Base-by-base conservation (phyloP, 2,797 vertebrate genomes). In the Ciconia nigra region DNA sequence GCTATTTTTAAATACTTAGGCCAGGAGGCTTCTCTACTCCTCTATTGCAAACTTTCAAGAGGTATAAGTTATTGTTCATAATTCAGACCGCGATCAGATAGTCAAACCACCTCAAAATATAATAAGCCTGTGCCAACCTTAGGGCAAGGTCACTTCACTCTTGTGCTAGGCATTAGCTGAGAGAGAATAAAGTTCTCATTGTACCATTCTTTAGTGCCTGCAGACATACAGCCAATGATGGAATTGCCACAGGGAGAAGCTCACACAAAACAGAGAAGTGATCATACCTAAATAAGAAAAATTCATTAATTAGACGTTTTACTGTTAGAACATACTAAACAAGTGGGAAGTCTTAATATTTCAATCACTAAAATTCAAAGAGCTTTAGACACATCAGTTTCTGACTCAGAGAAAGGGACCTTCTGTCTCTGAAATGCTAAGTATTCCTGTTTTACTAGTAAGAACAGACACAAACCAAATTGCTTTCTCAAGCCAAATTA, bases 231-330 rank as follows among this genome's bases (percentile, higher is more conserved):
- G 99, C 99, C 91, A 99, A 78, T 8, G 99, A 99, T 0, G 99
- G 99, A 72, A 99, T 97, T 14, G 98, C 99, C 91, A 99, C 98
- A 0, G 99, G 99, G 66, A 99, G 98, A 93, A 99, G 98, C 97
- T 99, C 99, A 70, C 99, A 99, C 91, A 99, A 98, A 95, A 99
- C 99, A 0, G 99, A 99, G 96, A 99, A 98, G 94, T 99, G 99
- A 93, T 99, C 99, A 21, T 99, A 99, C 97, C 99, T 99, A 59
- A 1, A 7, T 18, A 78, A 89, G 52, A 93, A 83, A 94, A 90
- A 55, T 35, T n/a, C 14, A 42, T 49, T 71, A 59, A 47, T 91
- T 49, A 76, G 51, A 44, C 13, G 20, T 41, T 66, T 70, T 14
- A 65, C 39, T 46, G 17, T 35, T 28, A 72, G 35, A 87, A 47